Evolutionary conservation across 2,888 invertebrate species (phyloP), one percentile per base, ranked within the genome.

Genomic region (Athetis lepigone): DNA sequence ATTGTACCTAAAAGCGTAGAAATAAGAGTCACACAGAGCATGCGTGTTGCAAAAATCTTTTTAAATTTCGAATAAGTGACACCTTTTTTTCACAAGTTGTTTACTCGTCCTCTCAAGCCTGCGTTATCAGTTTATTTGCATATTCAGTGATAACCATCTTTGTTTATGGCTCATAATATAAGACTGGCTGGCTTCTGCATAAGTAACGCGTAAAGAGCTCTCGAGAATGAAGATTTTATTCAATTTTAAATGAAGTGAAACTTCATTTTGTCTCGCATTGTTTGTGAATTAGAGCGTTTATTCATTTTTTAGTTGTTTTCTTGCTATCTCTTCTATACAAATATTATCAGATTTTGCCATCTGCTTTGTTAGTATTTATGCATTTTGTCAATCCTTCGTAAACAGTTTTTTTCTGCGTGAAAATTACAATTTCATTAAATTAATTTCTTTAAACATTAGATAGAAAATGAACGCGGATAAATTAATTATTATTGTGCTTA

Each of bases 131-230:
- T 58, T 68, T 76, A 80, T 83, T 83, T 79, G 77, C 82, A 83
- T 81, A 77, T 73, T 66, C 59, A 49, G 58, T 70, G 86, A 87
- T 87, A 84, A 82, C 75, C 49, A 81, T 85, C 85, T 85, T 81
- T 85, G 81, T 84, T 80, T 75, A 81, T 55, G 56, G 61, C 83
- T 85, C 79, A 76, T 77, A 79, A 71, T 70, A 62, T 74, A 67
- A 67, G 45, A 65, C 52, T 68, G 68, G 60, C 50, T 75, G 57
- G 23, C 40, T 70, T 58, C 46, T 73, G 66, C 43, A 58, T 75
- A 75, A 70, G 33, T 51, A 39, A 62, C 33, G 29, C 11, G 18
- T 57, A 50, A 57, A 60, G 37, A 62, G 50, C 33, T 46, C 63
- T 62, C 11, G 25, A 42, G 27, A 36, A 40, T 54, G 45, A 42